A percentile compares a stretch with the other conserved stretches of the same genome.
These are phyloP conservation scores for Diplogasteroides magnus DNA, from an alignment of 1,140 invertebrate species.

Conservation along the genomic window DNA sequence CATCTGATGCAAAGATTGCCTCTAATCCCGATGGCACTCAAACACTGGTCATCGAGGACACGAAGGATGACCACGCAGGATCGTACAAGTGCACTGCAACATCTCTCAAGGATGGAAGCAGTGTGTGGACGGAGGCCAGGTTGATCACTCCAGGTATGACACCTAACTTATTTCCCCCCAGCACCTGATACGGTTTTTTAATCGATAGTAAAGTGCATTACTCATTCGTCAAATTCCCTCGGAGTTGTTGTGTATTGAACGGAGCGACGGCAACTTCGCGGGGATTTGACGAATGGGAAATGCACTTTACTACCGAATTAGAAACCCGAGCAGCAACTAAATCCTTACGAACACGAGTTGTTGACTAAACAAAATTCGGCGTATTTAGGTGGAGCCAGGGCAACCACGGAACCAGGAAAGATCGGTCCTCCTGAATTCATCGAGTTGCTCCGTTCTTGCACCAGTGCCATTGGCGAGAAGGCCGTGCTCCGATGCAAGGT, in stretches of 20 bases:
- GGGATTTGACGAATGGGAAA: too few relatives aligned
- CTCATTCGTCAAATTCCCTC: too few relatives aligned
- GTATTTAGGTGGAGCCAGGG: not conserved
- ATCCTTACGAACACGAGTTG: too few relatives aligned
- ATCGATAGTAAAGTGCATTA: too few relatives aligned
- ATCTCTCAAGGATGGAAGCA: not conserved
- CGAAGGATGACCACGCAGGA: not conserved
- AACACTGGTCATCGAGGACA: not conserved
- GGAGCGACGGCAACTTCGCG: too few relatives aligned
- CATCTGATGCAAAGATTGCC: not conserved
- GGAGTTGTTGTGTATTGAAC: too few relatives aligned
- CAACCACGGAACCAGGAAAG: not conserved
- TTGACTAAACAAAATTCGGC: too few relatives aligned
- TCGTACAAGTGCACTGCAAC: not conserved
- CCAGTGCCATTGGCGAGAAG: constrained; percentile 66
- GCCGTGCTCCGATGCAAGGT: constrained; percentile 58
- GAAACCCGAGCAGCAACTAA: too few relatives aligned
- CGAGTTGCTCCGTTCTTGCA: constrained; percentile 50
- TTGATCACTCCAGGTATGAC: not conserved
- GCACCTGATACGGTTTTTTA: too few relatives aligned
- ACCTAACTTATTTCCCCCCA: too few relatives aligned
- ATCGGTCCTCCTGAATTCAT: constrained; percentile 50
- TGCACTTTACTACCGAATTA: too few relatives aligned
- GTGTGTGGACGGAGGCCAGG: not conserved
- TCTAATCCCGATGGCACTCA: not conserved